Percentiles rank a stretch among this genome's conserved stretches.
phyloP scores from a whole-genome alignment of 2,797 vertebrate species.

The Danio jaintianensis region DNA sequence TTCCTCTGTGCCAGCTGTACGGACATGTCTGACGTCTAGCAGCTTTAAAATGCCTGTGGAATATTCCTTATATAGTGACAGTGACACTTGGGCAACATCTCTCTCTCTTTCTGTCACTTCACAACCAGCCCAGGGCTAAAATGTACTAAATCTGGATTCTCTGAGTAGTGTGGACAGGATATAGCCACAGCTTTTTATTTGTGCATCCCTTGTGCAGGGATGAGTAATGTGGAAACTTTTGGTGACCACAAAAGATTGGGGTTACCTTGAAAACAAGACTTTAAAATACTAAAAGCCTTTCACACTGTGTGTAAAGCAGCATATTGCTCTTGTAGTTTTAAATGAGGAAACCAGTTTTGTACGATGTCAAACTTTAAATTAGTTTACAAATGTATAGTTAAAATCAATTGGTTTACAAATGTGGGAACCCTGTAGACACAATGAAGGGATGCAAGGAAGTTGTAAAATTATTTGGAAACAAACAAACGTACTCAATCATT shows the following conservation, averaged over 20 bases:
- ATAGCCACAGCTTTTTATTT: conserved; percentile 13
- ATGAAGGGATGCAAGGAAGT: not conserved
- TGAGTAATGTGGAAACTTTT: conserved; percentile 11
- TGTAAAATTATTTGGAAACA: not conserved
- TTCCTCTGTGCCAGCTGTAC: not conserved
- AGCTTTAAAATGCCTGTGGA: conserved; percentile 2
- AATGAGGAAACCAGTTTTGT: not conserved
- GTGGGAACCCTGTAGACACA: not conserved
- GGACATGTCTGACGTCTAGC: not conserved
- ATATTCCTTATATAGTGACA: conserved; percentile 11
- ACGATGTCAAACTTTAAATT: too few species aligned
- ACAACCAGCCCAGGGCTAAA: not conserved
- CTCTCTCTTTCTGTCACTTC: conserved; percentile 30
- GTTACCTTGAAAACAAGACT: not conserved
- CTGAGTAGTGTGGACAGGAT: conserved; percentile 21
- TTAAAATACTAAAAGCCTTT: not conserved
- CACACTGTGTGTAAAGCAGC: not conserved
- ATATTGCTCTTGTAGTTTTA: not conserved
- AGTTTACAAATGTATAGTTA: not conserved
- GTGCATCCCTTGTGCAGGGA: not conserved
- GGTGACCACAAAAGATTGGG: not conserved
- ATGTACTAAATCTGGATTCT: conserved; percentile 7
- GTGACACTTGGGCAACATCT: conserved; percentile 16
- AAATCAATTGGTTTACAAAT: not conserved
- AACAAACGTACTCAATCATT: not conserved